These are phyloP conservation scores for Heterocephalus glaber DNA, from an alignment of 2,113 vertebrate species.

Conservation along the genomic window DNA sequence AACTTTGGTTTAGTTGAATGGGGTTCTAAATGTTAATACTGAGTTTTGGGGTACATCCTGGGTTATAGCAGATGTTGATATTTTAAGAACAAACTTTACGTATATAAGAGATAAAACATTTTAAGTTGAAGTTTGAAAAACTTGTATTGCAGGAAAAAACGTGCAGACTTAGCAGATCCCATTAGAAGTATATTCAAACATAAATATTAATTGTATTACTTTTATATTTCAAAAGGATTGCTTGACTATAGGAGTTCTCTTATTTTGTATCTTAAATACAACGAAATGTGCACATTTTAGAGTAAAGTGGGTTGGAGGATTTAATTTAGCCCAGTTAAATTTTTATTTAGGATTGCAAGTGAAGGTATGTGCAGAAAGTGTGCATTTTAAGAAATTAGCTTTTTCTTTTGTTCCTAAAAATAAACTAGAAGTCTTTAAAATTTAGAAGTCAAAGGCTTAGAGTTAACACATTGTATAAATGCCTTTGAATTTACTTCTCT, in stretches of 20 bases:
- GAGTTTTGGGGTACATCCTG: background rate
- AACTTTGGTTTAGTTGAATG: conserved; percentile 42
- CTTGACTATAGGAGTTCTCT: conserved; percentile 1
- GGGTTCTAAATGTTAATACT: conserved; percentile 45
- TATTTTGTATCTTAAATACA: conserved; percentile 16
- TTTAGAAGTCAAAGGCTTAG: conserved; percentile 14
- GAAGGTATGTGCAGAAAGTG: background rate
- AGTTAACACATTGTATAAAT: conserved; percentile 17
- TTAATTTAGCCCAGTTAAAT: conserved; percentile 6
- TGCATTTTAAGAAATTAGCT: conserved; percentile 31
- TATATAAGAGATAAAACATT: conserved; percentile 20
- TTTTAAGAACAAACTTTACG: conserved; percentile 27
- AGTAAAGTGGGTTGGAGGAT: background rate
- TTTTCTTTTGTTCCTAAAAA: background rate
- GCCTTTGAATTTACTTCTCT: conserved; percentile 39
- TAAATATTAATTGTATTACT: conserved; percentile 70
- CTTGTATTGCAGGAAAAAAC: conserved; percentile 33
- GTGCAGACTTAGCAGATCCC: conserved; percentile 24
- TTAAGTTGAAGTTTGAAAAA: background rate
- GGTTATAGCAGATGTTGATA: conserved; percentile 7
- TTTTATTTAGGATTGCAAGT: conserved; percentile 26
- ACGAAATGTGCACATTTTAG: conserved; percentile 16
- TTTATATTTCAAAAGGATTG: conserved; percentile 77
- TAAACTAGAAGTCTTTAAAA: conserved; percentile 9
- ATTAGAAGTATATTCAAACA: conserved; percentile 73